These are phyloP conservation scores for Macrobrachium rosenbergii DNA, from an alignment of 1,140 invertebrate genomes.

Conservation along the genomic window DNA sequence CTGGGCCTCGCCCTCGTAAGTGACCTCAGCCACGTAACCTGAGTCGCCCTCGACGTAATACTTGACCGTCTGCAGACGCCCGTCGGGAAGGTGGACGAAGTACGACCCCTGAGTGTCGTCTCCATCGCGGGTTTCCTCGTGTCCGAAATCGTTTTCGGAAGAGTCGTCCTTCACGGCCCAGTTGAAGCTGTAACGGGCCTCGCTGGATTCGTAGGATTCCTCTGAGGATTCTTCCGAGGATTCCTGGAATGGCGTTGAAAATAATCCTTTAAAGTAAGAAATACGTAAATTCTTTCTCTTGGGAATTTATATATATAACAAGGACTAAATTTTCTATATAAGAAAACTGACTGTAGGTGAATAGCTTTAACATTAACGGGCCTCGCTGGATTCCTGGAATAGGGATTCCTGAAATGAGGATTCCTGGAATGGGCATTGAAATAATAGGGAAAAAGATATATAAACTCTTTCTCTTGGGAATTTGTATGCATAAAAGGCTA, in stretches of 20 bases:
- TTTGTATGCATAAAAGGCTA: background rate
- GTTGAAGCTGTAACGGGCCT: background rate
- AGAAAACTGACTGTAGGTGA: too few relatives aligned
- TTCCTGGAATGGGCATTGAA: too few relatives aligned
- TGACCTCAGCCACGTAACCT: conserved; percentile 43
- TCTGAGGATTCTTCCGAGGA: too few relatives aligned
- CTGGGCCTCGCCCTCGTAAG: background rate
- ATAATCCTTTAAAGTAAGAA: too few relatives aligned
- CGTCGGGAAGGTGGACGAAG: too few relatives aligned
- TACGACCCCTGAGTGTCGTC: too few relatives aligned
- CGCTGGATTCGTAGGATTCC: background rate
- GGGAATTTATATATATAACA: conserved; percentile 1
- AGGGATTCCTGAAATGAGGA: background rate
- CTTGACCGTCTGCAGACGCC: conserved; percentile 4
- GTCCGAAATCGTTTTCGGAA: background rate
- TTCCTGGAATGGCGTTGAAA: too few relatives aligned
- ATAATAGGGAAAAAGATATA: too few relatives aligned
- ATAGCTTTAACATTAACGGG: too few relatives aligned
- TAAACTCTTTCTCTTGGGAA: background rate
- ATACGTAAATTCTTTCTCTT: too few relatives aligned
- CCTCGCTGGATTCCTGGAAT: background rate
- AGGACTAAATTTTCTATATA: too few relatives aligned
- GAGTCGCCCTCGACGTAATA: conserved; percentile 36
- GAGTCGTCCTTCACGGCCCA: background rate
- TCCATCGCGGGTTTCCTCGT: background rate